Conservation (phyloP, 64 coral and sea anemone species). For the Hydrozoanthus tunicans region DNA sequence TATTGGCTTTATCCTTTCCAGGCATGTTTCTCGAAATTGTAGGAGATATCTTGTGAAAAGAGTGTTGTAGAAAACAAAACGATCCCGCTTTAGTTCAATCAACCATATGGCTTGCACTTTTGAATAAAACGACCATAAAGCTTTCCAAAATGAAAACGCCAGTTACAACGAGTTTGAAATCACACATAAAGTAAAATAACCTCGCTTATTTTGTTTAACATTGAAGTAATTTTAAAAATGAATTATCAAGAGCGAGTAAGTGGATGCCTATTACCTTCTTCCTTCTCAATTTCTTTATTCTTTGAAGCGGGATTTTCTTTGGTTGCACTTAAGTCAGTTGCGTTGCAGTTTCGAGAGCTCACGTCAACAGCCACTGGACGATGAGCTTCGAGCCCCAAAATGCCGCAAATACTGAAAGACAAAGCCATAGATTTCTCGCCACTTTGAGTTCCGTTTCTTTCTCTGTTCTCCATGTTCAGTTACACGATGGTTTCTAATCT, state of each 20-base stretch:
- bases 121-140: conserved; percentile 4
- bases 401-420: conserved; percentile 78
- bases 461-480: conserved; percentile 47
- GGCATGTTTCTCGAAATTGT: background rate
- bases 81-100: background rate
- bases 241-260: background rate
- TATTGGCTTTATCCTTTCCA: too few relatives aligned
- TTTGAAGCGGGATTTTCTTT: conserved; percentile 9
- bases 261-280: conserved; percentile 4
- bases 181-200: background rate
- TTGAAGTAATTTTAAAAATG: background rate
- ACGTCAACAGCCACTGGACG: background rate
- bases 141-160: background rate
- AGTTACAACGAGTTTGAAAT: conserved; percentile 5
- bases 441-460: conserved; percentile 33
- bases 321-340: background rate
- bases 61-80: background rate
- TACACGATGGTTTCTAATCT: background rate
- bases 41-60: background rate
- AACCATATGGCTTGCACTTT: conserved; percentile 51
- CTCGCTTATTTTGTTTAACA: background rate
- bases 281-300: conserved; percentile 29
- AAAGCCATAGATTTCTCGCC: conserved; percentile 49
- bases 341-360: background rate
- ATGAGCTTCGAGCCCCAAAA: conserved; percentile 63